These are phyloP conservation scores for Ericerus pela DNA, from an alignment of 1,140 invertebrate species.

Conservation along the genomic window DNA sequence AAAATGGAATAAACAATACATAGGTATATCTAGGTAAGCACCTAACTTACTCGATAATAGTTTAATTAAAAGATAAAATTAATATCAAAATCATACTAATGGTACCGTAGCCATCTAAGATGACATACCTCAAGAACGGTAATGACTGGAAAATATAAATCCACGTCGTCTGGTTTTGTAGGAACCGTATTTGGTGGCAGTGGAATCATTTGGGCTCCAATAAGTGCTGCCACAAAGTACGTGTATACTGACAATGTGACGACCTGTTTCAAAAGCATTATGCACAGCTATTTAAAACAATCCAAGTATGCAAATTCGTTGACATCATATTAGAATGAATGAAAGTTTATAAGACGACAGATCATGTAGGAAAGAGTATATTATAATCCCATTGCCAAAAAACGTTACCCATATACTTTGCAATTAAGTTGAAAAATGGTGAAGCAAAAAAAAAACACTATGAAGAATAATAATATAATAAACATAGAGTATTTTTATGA, in stretches of 20 bases:
- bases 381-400: too few species aligned
- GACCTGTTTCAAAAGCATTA: constrained; percentile 54
- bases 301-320: neutral
- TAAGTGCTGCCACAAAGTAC: constrained; percentile 74
- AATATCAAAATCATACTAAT: too few species aligned
- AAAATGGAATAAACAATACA: constrained; percentile 11
- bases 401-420: too few species aligned
- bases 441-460: too few species aligned
- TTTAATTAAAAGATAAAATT: neutral
- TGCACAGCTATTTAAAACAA: constrained; percentile 14
- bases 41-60: neutral
- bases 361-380: too few species aligned
- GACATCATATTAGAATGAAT: neutral
- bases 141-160: constrained; percentile 86
- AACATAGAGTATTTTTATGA: too few species aligned
- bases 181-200: constrained; percentile 32
- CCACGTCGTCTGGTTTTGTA: constrained; percentile 42
- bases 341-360: neutral
- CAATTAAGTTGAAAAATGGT: too few species aligned
- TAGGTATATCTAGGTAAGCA: neutral
- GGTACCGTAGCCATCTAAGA: too few species aligned
- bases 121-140: constrained; percentile 68
- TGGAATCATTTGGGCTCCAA: constrained; percentile 66
- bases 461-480: too few species aligned
- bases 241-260: constrained; percentile 80